phyloP scores from a whole-genome alignment of 2,888 invertebrate species.

The Heliconius erato region DNA sequence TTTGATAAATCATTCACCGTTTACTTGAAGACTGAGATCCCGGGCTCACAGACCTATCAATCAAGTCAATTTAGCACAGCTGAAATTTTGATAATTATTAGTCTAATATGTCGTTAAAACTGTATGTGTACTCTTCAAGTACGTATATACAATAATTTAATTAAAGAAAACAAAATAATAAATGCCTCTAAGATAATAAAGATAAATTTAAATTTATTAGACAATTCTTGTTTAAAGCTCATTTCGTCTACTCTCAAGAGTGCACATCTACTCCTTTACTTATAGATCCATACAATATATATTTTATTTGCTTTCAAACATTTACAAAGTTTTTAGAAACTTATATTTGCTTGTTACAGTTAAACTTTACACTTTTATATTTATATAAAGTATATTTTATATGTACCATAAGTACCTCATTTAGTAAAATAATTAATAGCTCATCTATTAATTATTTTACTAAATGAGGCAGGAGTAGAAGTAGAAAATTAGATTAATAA shows the following conservation, averaged over 20 bases:
- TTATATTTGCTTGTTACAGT: neutral
- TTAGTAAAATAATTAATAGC: no score
- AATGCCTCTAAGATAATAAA: neutral
- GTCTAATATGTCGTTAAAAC: no score
- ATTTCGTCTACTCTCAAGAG: constrained; percentile 12
- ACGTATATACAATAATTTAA: neutral
- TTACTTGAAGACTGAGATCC: no score
- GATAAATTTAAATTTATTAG: constrained; percentile 9
- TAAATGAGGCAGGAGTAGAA: no score
- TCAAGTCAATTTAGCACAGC: no score
- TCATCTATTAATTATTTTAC: no score
- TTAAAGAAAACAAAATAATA: neutral
- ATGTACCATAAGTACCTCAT: no score
- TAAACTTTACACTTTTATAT: neutral
- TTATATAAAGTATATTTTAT: no score
- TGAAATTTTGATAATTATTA: no score
- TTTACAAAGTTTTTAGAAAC: neutral
- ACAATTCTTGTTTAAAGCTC: neutral
- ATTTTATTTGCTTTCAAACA: neutral
- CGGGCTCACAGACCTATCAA: no score
- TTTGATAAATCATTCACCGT: no score
- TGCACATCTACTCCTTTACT: neutral
- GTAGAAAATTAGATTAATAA: no score
- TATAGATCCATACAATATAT: neutral
- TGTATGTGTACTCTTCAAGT: neutral